Evolutionary conservation across 2,888 invertebrate species (phyloP), one percentile per base, ranked within the genome.

Genomic region (Parapristionchus giblindavisi): DNA sequence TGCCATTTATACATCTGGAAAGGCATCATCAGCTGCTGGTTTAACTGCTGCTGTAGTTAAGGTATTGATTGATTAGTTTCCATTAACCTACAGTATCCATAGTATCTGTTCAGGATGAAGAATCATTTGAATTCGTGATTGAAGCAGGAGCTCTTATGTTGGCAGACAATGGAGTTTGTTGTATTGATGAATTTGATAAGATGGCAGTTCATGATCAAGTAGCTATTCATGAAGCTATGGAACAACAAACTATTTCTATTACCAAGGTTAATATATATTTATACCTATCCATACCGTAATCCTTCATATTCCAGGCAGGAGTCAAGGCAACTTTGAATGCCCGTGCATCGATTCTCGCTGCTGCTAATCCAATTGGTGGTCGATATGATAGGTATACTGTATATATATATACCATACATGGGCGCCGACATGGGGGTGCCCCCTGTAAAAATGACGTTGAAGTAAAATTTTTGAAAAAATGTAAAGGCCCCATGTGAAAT

Each of bases 201-300:
- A 99, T 99, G 99, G 98, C 99, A 89, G 92, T 92, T 0, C 92
- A 92, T 65, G 99, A 99, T 91, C 98, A 99, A 89, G 96, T 99
- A 6, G 98, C 99, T 61, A 99, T 99, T 83, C 99, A 99, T 90
- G 99, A 99, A 90, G 99, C 99, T 3, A 99, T 99, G 99, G 99
- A 99, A 91, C 99, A 99, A 88, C 99, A 99, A 90, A 99, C 99
- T 0, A 99, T 99, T 83, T 96, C 97, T 0, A 92, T 99, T 76
- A 97, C 99, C 0, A 99, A 99, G 91, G 79, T 77, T 43, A 65
- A 24, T 24, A 8, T 54, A 24, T 54, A n/a, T 6, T n/a, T n/a
- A n/a, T n/a, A n/a, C n/a, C n/a, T n/a, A n/a, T n/a, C n/a, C n/a
- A n/a, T n/a, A n/a, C n/a, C n/a, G n/a, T n/a, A n/a, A n/a, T 27